Evolutionary conservation across 2,113 vertebrate genomes (phyloP), one percentile per base, ranked within the genome.

Genomic region (Podarcis cretensis): DNA sequence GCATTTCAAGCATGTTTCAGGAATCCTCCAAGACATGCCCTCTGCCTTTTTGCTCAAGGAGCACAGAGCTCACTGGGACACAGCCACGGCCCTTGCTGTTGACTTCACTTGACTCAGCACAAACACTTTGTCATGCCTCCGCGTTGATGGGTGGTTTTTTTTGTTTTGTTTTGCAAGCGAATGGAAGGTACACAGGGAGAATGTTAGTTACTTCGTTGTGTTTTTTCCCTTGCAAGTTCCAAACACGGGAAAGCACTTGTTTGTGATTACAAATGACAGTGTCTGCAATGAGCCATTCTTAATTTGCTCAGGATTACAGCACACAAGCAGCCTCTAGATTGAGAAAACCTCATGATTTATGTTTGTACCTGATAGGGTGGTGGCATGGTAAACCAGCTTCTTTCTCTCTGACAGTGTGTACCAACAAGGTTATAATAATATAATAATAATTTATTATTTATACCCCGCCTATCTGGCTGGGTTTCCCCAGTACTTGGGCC

Each of bases 1-100:
- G 63, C 40, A 68, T 76, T 89, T 86, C 21, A 27, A 87, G 87
- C 84, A 81, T 81, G 89, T 20, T 76, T 82, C 80, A 81, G 75
- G 65, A 92, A 83, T 7, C 13, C 30, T 32, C 5, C 0, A 59
- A 54, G 85, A 16, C 71, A 10, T 81, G 66, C 27, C 86, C 71
- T 25, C 23, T 57, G 81, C 27, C 40, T 35, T 81, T 71, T 83
- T 80, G 90, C 85, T 0, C 0, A 84, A 54, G 71, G 83, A 83
- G 37, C 35, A 82, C 54, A 77, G 57, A 76, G n/a, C n/a, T 78
- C 23, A 27, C 74, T 59, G 43, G 80, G 73, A 37, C 71, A 76
- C 40, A 59, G n/a, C 40, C 74, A 27, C 2, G n/a, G n/a, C 63
- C 23, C 37, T 40, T 6, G 6, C 43, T 84, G 63, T n/a, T 25